Evolutionary conservation across 2,797 vertebrate genomes (phyloP).

Genomic region (Enteromius argenteus): DNA sequence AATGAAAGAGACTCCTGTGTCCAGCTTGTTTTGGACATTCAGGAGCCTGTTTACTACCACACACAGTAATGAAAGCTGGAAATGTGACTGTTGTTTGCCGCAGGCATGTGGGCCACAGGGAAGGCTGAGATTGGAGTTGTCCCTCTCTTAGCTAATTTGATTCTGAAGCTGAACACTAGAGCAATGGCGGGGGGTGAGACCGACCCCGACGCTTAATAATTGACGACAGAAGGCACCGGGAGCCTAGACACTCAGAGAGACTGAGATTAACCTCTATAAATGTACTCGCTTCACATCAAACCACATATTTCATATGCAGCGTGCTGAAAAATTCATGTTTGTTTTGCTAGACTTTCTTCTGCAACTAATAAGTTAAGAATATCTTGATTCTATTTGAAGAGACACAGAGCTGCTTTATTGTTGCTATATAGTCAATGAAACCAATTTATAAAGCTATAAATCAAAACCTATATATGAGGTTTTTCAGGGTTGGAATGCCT

Average conservation of each 20-base stretch:
- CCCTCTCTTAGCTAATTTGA: conserved; percentile 11
- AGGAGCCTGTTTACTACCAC: conserved; percentile 2
- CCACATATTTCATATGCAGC: conserved; percentile 1
- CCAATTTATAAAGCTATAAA: background rate
- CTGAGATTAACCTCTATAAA: conserved; percentile 23
- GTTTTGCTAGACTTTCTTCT: conserved; percentile 16
- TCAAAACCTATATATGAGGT: background rate
- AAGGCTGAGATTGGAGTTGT: background rate
- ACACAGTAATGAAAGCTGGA: background rate
- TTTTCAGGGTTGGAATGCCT: background rate
- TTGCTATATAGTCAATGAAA: background rate
- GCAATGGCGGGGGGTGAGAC: background rate
- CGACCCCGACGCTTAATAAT: conserved; percentile 56
- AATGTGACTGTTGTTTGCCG: background rate
- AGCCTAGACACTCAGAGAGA: conserved; percentile 41
- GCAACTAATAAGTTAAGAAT: conserved; percentile 1
- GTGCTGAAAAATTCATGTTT: background rate
- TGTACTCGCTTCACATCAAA: background rate
- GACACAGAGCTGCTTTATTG: background rate
- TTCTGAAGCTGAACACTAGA: conserved; percentile 1
- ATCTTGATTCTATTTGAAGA: background rate
- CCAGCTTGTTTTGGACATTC: background rate
- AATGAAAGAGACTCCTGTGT: too few species aligned
- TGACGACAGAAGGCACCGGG: conserved; percentile 65
- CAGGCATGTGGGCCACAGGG: background rate